phyloP scores from a whole-genome alignment of 2,113 vertebrate species.

The Rhynchopsitta pachyrhyncha region DNA sequence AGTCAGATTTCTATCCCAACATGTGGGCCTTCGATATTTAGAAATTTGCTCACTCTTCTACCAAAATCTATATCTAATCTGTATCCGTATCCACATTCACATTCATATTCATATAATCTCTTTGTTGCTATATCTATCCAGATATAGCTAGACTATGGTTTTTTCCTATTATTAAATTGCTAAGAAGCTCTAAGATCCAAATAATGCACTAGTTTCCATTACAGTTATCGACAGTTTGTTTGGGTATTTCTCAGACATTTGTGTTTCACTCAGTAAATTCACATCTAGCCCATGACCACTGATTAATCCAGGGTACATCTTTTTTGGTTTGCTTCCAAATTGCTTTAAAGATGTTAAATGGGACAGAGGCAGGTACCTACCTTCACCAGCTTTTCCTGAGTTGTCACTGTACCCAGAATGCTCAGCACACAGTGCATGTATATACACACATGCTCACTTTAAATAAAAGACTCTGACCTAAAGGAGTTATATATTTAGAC shows the following conservation, averaged over 20 bases:
- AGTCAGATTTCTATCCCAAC: not conserved
- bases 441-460: not conserved
- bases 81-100: not conserved
- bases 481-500: slow-evolving; percentile 18
- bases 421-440: not conserved
- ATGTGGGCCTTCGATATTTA: not conserved
- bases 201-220: not conserved
- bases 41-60: not conserved
- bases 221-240: not conserved
- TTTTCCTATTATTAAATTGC: not conserved
- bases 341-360: not conserved
- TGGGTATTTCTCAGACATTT: not conserved
- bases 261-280: not conserved
- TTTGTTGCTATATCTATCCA: not conserved
- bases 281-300: not conserved
- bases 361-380: not conserved
- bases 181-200: not conserved
- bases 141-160: not conserved
- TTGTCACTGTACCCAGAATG: not conserved
- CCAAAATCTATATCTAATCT: not conserved
- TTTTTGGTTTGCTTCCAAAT: not conserved
- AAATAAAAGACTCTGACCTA: not conserved
- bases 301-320: not conserved
- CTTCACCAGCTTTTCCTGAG: not conserved
- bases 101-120: not conserved